These are phyloP conservation scores for Allobates femoralis DNA, from an alignment of 2,797 vertebrate species.

Conservation along the genomic window DNA sequence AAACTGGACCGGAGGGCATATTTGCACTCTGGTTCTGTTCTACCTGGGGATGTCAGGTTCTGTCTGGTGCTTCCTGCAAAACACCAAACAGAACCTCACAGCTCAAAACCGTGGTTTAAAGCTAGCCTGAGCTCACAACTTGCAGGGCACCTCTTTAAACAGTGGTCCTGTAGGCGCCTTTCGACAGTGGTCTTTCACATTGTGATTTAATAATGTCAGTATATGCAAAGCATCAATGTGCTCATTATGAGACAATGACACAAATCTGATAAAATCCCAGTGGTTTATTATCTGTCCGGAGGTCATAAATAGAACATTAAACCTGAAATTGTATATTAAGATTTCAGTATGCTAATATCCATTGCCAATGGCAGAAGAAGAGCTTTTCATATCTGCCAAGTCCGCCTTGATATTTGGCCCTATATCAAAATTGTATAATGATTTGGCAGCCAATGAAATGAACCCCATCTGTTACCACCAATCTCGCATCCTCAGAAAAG, in stretches of 20 bases:
- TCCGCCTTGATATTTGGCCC: constrained; percentile 30
- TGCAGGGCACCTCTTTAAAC: too few relatives aligned
- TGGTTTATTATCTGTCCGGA: background rate
- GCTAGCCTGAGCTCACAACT: too few relatives aligned
- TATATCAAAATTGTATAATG: constrained; percentile 41
- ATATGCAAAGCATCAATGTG: background rate
- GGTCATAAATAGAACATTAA: constrained; percentile 16
- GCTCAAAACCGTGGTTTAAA: too few relatives aligned
- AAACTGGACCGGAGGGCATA: too few relatives aligned
- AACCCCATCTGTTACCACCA: constrained; percentile 36
- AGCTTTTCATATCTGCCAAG: constrained; percentile 18
- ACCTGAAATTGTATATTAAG: constrained; percentile 9
- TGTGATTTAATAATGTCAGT: background rate
- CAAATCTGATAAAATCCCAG: background rate
- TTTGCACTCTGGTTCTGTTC: too few relatives aligned
- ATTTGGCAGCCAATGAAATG: constrained; percentile 37
- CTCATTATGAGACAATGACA: background rate
- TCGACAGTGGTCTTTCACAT: background rate
- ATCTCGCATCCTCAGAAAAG: constrained; percentile 6
- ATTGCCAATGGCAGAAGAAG: constrained; percentile 38
- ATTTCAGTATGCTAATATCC: background rate
- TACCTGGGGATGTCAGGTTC: too few relatives aligned
- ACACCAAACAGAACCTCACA: too few relatives aligned
- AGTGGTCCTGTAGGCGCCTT: too few relatives aligned
- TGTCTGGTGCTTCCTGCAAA: too few relatives aligned